Evolutionary conservation across 1,140 invertebrate species (phyloP).

Genomic region (Drosophila saltans): DNA sequence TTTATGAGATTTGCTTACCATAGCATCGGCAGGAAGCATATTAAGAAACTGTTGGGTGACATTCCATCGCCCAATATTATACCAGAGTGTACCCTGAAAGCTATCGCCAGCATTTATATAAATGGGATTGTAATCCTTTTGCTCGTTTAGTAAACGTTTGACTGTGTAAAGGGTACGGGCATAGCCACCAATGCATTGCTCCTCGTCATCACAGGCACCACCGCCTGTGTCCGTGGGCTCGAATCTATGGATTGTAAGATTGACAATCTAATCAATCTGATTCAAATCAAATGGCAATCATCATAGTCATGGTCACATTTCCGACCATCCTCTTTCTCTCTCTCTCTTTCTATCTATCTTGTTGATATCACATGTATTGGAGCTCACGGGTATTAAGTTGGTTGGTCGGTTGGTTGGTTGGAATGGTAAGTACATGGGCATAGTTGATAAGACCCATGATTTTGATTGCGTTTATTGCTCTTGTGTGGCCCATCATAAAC

Average conservation of each 20-base stretch:
- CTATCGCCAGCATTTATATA: slow-evolving; percentile 93
- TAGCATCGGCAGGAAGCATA: slow-evolving; percentile 89
- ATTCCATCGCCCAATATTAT: slow-evolving; percentile 90
- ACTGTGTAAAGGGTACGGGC: slow-evolving; percentile 87
- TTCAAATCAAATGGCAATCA: background rate
- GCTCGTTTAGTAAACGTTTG: slow-evolving; percentile 84
- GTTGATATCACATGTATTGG: background rate
- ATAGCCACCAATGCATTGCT: slow-evolving; percentile 89
- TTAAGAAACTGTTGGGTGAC: slow-evolving; percentile 91
- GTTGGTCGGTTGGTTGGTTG: background rate
- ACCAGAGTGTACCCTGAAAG: slow-evolving; percentile 94
- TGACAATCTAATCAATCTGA: slow-evolving; percentile 4
- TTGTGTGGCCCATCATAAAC: slow-evolving; percentile 11
- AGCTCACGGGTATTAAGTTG: background rate
- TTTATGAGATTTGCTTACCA: slow-evolving; percentile 85
- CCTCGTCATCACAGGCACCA: slow-evolving; percentile 85
- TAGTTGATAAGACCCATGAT: background rate
- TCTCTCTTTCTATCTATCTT: no score
- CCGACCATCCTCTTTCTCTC: background rate
- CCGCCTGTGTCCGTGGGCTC: slow-evolving; percentile 87
- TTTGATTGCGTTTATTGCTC: slow-evolving; percentile 1
- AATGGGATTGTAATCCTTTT: slow-evolving; percentile 86
- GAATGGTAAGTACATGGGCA: background rate
- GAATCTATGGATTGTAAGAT: slow-evolving; percentile 84
- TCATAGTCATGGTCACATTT: background rate